Conservation (phyloP, 2,888 invertebrate genomes). For the Drosophila atroscutellata region DNA sequence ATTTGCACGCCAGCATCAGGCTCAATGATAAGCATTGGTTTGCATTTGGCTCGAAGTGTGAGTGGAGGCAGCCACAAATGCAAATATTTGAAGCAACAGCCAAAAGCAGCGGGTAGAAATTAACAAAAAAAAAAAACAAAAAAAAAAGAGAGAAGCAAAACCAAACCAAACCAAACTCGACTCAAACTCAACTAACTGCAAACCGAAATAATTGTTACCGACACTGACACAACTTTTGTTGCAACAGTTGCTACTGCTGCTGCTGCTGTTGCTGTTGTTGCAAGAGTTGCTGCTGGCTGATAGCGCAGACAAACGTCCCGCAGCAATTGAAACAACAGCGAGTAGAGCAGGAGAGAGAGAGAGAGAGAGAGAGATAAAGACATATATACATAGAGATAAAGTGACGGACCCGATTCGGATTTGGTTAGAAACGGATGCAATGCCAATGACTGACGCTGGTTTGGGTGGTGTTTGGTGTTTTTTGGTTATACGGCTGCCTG, state of each 20-base stretch:
- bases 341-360: background rate
- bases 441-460: slow-evolving; percentile 18
- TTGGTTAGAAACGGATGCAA: slow-evolving; percentile 52
- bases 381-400: slow-evolving; percentile 3
- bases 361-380: background rate
- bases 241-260: slow-evolving; percentile 19
- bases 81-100: slow-evolving; percentile 65
- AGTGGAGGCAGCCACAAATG: slow-evolving; percentile 54
- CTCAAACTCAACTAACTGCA: slow-evolving; percentile 58
- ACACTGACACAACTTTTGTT: slow-evolving; percentile 63
- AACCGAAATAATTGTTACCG: slow-evolving; percentile 78
- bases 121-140: slow-evolving; percentile 16
- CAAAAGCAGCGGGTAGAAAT: slow-evolving; percentile 33
- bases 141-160: background rate
- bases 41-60: background rate
- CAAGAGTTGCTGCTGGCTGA: slow-evolving; percentile 43
- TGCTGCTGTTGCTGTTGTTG: slow-evolving; percentile 31
- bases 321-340: slow-evolving; percentile 62
- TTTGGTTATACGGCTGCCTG: slow-evolving; percentile 22
- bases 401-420: slow-evolving; percentile 35
- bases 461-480: background rate
- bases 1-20: slow-evolving; percentile 54
- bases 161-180: slow-evolving; percentile 38
- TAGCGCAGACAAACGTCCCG: slow-evolving; percentile 67
- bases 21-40: slow-evolving; percentile 15